A percentile compares a stretch with the other conserved stretches of the same genome.
These are phyloP conservation scores for Tupiocoris notatus DNA, from an alignment of 2,888 invertebrate species.

Conservation along the genomic window DNA sequence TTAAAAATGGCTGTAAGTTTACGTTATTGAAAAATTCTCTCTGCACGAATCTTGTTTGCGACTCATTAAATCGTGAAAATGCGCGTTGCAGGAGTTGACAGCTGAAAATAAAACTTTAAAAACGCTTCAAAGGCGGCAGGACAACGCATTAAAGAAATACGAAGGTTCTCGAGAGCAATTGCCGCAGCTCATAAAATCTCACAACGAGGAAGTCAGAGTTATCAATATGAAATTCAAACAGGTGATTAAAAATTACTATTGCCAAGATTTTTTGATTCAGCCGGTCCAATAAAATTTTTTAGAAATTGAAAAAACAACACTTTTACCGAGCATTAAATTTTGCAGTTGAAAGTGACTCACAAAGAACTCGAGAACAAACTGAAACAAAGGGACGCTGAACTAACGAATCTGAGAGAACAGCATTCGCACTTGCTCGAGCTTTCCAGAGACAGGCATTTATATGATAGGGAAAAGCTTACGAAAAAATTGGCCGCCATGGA, in stretches of 20 bases:
- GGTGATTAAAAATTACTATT: conserved; percentile 42
- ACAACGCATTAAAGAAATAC: conserved; percentile 72
- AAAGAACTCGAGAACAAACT: conserved; percentile 57
- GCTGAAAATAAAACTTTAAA: conserved; percentile 74
- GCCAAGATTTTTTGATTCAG: neutral
- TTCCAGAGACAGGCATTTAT: conserved; percentile 70
- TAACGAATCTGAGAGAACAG: conserved; percentile 65
- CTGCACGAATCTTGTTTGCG: no score
- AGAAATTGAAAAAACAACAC: neutral
- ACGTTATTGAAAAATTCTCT: neutral
- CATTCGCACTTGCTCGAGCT: conserved; percentile 69
- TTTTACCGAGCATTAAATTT: neutral
- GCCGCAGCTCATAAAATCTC: conserved; percentile 71
- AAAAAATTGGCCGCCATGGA: conserved; percentile 58
- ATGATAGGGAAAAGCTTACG: conserved; percentile 71
- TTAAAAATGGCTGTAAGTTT: conserved; percentile 68
- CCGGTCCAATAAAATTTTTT: conserved; percentile 1
- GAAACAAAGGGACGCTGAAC: conserved; percentile 65
- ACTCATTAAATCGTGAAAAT: conserved; percentile 4
- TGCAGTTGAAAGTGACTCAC: conserved; percentile 49
- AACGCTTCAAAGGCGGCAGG: conserved; percentile 76
- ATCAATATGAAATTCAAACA: conserved; percentile 65
- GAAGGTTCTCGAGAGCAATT: conserved; percentile 77
- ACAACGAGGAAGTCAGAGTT: conserved; percentile 73
- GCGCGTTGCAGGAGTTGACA: conserved; percentile 60